Base-by-base conservation (phyloP, 2,113 vertebrate genomes). In the Hippolais icterina region DNA sequence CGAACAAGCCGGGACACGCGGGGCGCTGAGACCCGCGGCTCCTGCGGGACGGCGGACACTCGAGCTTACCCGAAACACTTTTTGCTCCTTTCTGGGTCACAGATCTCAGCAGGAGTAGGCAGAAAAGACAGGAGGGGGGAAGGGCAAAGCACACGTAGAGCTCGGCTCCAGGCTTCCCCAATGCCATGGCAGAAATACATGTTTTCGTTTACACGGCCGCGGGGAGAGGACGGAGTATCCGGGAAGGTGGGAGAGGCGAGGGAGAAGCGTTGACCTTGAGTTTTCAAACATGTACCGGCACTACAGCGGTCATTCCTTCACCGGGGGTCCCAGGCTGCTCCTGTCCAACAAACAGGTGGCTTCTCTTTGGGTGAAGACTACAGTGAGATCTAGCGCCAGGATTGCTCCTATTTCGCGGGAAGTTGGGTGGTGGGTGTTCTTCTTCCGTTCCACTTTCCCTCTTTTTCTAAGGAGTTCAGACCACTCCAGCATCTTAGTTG, bases 401-500 rank as follows among this genome's bases (percentile, higher is more conserved):
- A 59, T 21, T 22, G 20, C 10, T 80, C 25, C 9, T 29, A 0
- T 70, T 93, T 57, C 25, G 29, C 1, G 3, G 18, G 5, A 29
- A 47, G 3, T 0, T 44, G 29, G 1, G 11, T 50, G 2, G 12
- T 54, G 23, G 16, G 5, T 54, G 14, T 4, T 77, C 18, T 75
- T 11, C 16, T n/a, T 74, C 28, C 1, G 0, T 59, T 25, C 66
- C n/a, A 18, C 25, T 3, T 57, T 72, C 19, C 7, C 17, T 56
- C 18, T 46, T 72, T 53, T 37, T 11, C 31, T 31, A 39, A 24
- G 14, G 29, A 64, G 23, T 39, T 82, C 39, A 20, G 6, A 42
- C 53, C 35, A 23, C 17, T 41, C 46, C 75, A 83, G 9, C 12
- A 39, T 86, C 63, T 52, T 42, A 69, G 37, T 0, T 80, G 54